Evolutionary conservation across 2,113 vertebrate genomes (phyloP).

Genomic region (Verasper variegatus): DNA sequence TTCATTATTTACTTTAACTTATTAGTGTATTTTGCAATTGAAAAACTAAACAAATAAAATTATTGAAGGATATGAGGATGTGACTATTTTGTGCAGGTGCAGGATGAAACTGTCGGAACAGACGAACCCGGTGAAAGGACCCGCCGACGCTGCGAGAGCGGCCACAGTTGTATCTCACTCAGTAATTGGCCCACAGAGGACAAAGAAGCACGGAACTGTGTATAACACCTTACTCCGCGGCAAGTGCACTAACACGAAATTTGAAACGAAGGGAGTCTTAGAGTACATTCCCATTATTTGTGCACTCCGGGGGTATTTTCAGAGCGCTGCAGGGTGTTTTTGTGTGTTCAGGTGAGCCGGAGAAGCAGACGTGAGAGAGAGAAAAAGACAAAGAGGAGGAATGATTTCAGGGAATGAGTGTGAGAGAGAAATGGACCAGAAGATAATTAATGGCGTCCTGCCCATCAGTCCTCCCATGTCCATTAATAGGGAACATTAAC

Average conservation of each 20-base stretch:
- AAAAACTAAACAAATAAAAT: not conserved
- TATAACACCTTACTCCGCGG: slow-evolving; percentile 24
- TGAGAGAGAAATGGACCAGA: slow-evolving; percentile 81
- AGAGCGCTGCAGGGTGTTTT: slow-evolving; percentile 42
- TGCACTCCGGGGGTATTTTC: slow-evolving; percentile 30
- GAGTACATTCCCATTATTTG: slow-evolving; percentile 48
- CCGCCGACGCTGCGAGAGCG: slow-evolving; percentile 35
- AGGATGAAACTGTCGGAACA: slow-evolving; percentile 10
- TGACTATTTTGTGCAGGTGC: not conserved
- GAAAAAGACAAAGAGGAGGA: slow-evolving; percentile 52
- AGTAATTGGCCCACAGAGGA: slow-evolving; percentile 74
- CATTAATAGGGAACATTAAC: slow-evolving; percentile 88
- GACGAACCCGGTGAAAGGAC: slow-evolving; percentile 43
- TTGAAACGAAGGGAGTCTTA: slow-evolving; percentile 45
- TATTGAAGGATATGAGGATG: not conserved
- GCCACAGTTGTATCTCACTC: slow-evolving; percentile 41
- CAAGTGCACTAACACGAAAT: slow-evolving; percentile 46
- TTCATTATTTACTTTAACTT: too few relatives aligned
- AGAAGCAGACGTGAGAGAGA: slow-evolving; percentile 30
- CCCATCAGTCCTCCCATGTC: slow-evolving; percentile 77
- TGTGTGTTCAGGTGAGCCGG: slow-evolving; percentile 56
- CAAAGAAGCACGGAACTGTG: slow-evolving; percentile 20
- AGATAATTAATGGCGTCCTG: slow-evolving; percentile 83
- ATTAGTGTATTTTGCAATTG: too few relatives aligned
- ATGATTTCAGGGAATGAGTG: slow-evolving; percentile 70